Evolutionary conservation across 2,797 vertebrate species (phyloP).

Genomic region (Chaetodon trifasciatus): DNA sequence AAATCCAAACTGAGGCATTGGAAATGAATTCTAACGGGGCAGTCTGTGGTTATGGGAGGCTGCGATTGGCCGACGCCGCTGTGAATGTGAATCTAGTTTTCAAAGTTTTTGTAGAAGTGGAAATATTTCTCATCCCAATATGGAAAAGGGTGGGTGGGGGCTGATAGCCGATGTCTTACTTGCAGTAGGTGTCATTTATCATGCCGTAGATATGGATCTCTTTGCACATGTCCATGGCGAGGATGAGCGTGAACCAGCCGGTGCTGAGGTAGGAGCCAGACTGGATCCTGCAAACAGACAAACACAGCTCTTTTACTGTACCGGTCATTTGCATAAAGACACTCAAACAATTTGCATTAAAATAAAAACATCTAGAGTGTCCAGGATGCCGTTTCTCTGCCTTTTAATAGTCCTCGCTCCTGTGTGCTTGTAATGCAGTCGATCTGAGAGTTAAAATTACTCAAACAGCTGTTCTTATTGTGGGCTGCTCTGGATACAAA

Average conservation of each 20-base stretch:
- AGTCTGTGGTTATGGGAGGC: slow-evolving; percentile 25
- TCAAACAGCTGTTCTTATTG: slow-evolving; percentile 50
- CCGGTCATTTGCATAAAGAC: slow-evolving; percentile 23
- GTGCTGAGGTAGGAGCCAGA: slow-evolving; percentile 99
- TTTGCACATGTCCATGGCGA: slow-evolving; percentile 98
- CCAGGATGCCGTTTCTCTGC: slow-evolving; percentile 12
- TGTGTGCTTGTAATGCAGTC: slow-evolving; percentile 25
- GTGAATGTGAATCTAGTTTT: slow-evolving; percentile 59
- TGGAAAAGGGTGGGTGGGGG: not conserved
- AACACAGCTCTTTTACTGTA: slow-evolving; percentile 12
- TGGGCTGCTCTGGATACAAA: slow-evolving; percentile 2
- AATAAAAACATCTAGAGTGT: slow-evolving; percentile 27
- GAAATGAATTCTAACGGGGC: slow-evolving; percentile 58
- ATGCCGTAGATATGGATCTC: slow-evolving; percentile 98
- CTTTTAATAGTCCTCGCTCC: slow-evolving; percentile 31
- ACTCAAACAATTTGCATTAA: slow-evolving; percentile 15
- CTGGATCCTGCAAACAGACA: slow-evolving; percentile 90
- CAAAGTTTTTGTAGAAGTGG: slow-evolving; percentile 17
- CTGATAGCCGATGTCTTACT: slow-evolving; percentile 86
- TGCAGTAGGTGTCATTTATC: slow-evolving; percentile 99
- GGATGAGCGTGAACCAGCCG: slow-evolving; percentile 98
- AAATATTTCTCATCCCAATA: slow-evolving; percentile 46
- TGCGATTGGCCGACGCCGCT: slow-evolving; percentile 33
- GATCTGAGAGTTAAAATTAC: slow-evolving; percentile 41
- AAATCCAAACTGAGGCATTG: slow-evolving; percentile 57